These are phyloP conservation scores for Eupleurogrammus muticus DNA, from an alignment of 2,797 vertebrate species.

Conservation along the genomic window DNA sequence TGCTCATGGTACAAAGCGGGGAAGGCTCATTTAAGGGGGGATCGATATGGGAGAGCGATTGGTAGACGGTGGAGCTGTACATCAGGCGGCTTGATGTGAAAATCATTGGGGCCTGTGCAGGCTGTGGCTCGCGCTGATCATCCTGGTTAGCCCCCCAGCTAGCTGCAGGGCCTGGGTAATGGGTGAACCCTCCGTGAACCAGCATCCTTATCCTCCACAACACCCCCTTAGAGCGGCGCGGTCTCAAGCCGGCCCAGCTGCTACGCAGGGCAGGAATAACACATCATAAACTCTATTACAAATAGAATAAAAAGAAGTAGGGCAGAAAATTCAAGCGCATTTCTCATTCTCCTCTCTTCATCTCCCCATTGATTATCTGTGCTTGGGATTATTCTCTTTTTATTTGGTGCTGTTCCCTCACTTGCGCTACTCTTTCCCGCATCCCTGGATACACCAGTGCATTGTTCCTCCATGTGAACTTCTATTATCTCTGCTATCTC, in stretches of 20 bases:
- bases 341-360: conserved; percentile 68
- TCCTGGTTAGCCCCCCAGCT: conserved; percentile 99
- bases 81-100: conserved; percentile 99
- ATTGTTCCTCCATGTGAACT: conserved; percentile 81
- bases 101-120: conserved; percentile 99
- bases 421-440: conserved; percentile 56
- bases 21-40: conserved; percentile 99
- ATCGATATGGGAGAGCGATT: conserved; percentile 99
- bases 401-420: conserved; percentile 74
- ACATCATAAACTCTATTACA: conserved; percentile 88
- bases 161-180: conserved; percentile 96
- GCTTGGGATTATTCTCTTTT: conserved; percentile 84
- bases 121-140: conserved; percentile 93
- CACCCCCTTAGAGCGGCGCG: conserved; percentile 79
- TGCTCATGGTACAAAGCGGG: conserved; percentile 99
- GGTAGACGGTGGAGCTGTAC: conserved; percentile 96
- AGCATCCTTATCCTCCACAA: conserved; percentile 90
- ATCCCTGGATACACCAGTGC: conserved; percentile 71
- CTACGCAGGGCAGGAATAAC: conserved; percentile 73
- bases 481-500: conserved; percentile 83
- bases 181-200: conserved; percentile 95
- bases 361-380: conserved; percentile 87
- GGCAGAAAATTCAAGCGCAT: conserved; percentile 62
- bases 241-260: conserved; percentile 81
- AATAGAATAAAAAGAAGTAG: conserved; percentile 80